Evolutionary conservation across 92 coral and sea anemone genomes (phyloP), one percentile per base, ranked within the genome.

Genomic region (Palythoa grandis): DNA sequence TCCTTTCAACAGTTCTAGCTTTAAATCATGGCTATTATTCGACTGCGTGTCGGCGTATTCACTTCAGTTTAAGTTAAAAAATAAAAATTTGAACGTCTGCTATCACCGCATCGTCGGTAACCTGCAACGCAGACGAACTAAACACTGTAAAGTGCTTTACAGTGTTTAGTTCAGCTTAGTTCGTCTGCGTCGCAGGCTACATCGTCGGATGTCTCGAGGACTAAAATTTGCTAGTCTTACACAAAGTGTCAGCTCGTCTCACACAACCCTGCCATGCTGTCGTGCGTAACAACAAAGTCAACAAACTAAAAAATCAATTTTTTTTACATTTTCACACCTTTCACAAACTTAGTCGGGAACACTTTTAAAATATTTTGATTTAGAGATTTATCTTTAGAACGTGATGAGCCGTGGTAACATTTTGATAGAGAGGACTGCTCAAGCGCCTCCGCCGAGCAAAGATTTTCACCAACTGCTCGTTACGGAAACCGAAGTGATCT

Each of bases 361-460:
- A 52, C 11, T 9, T n/a, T n/a, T 15, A 35, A 4, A 72, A 3
- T 12, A 14, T 1, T 37, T 3, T 37, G 17, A n/a, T 16, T 23
- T 6, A 37, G 52, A 29, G 58, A 52, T 54, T 52, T 5, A 11
- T 52, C 37, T 76, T 76, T 53, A 19, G 60, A 22, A 12, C 20
- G 11, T 19, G 13, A 94, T 94, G 98, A 92, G 88, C 79, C 77
- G 89, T 73, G 89, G 86, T 16, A 79, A 93, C 29, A 90, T 95
- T 29, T 86, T 93, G 89, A 92, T 91, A 48, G 99, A 96, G 86
- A 96, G 90, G 82, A 95, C 98, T 8, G 95, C 93, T 56, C 98
- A 96, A 86, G 99, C 99, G 61, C 99, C 99, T 48, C 88, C 99
- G 54, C 99, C 99, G 72, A 96, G 99, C 88, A 96, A 96, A 87